Conservation (phyloP, 2,797 vertebrate species). For the Alauda arvensis region DNA sequence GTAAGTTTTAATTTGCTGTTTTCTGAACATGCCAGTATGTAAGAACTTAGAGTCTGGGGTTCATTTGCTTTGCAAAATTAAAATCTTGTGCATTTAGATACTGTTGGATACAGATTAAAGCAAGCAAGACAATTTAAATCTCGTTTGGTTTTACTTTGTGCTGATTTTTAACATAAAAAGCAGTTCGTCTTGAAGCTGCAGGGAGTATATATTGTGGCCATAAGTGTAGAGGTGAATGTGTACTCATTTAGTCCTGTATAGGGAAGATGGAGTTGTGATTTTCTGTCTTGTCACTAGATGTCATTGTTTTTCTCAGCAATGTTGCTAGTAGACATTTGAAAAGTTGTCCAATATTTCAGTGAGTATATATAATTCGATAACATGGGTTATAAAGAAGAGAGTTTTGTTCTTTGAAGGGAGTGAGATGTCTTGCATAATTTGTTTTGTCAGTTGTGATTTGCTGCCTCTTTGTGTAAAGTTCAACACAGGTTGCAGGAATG, state of each 20-base stretch:
- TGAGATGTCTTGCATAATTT: background rate
- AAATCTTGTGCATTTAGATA: background rate
- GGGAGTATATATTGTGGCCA: background rate
- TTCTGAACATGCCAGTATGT: background rate
- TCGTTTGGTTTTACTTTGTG: background rate
- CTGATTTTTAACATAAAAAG: background rate
- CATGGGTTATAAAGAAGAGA: background rate
- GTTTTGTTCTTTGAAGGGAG: background rate
- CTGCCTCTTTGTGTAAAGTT: background rate
- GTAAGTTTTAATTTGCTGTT: background rate
- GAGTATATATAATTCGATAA: background rate
- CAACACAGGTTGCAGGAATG: background rate
- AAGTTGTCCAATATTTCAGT: background rate
- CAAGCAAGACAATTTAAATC: background rate
- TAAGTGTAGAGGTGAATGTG: background rate
- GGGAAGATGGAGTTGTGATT: constrained; percentile 34
- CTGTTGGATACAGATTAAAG: background rate
- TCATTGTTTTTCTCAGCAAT: constrained; percentile 51
- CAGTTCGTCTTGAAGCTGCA: background rate
- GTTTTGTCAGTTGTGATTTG: background rate
- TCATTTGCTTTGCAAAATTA: background rate
- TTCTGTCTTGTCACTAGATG: constrained; percentile 69
- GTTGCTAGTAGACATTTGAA: background rate
- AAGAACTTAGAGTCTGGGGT: background rate
- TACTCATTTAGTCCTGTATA: background rate